Evolutionary conservation across 1,140 invertebrate species (phyloP), one percentile per base, ranked within the genome.

Genomic region (Drosophila chauvacae): DNA sequence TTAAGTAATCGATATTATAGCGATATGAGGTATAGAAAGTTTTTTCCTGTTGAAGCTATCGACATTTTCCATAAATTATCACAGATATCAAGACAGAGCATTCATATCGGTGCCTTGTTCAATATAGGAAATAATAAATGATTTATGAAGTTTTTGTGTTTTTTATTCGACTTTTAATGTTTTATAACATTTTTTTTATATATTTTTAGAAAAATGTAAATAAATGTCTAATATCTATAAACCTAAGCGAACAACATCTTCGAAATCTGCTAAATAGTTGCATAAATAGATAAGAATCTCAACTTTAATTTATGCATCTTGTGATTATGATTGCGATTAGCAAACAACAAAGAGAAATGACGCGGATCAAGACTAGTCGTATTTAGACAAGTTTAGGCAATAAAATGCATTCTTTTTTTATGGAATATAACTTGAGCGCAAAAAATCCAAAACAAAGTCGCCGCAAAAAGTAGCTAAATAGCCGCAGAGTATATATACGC

Each of bases 391-490:
- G 20, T 53, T 63, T 35, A 1, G 58, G 37, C 41, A n/a, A 62
- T 55, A 33, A 74, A 73, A 74, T 57, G 41, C 53, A 77, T 50
- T 50, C 33, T 48, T n/a, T 55, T 55, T 39, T 37, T n/a, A 39
- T 68, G 23, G 20, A 70, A 45, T 37, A 41, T 57, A 70, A 58
- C 20, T 35, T n/a, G 13, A 23, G 10, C 61, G 20, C 45, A 42
- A 45, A 59, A 73, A 48, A 81, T 57, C 60, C 64, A 51, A 44
- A 70, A 70, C 68, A 80, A 85, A 66, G 41, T 48, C 39, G 61
- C 74, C 74, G 68, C 71, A 86, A 78, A 80, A 75, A 81, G 61
- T 66, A 61, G 55, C 58, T 57, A 76, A 87, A 68, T 80, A 87
- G 70, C 75, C 79, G 70, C 65, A 72, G 76, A 55, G 55, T 56